These are phyloP conservation scores for Ectemnius continuus DNA, from an alignment of 2,888 invertebrate species.

Conservation along the genomic window DNA sequence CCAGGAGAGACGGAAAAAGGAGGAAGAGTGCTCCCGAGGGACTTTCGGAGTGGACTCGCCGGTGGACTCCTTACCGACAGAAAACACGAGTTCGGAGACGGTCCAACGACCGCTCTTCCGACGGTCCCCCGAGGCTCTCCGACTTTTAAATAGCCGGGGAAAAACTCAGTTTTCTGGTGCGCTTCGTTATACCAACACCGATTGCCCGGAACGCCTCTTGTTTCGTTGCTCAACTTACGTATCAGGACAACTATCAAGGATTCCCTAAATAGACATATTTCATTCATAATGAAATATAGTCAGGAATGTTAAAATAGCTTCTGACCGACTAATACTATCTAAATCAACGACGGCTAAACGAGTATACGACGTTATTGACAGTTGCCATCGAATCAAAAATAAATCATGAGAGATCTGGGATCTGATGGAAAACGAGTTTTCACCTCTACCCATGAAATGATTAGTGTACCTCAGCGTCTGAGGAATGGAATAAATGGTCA, in stretches of 20 bases:
- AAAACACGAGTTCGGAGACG: conserved; percentile 46
- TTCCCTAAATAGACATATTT: no score
- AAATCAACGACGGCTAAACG: no score
- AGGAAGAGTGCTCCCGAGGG: conserved; percentile 56
- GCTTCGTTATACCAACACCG: conserved; percentile 8
- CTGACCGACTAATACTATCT: no score
- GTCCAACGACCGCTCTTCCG: conserved; percentile 17
- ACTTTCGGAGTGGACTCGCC: conserved; percentile 48
- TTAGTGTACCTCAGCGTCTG: conserved; percentile 48
- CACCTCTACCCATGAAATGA: conserved; percentile 68
- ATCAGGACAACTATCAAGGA: no score
- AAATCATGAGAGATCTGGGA: neutral
- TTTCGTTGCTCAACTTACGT: no score
- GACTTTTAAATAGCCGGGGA: conserved; percentile 29
- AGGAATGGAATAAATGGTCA: conserved; percentile 65
- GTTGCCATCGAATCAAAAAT: no score
- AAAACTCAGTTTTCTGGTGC: conserved; percentile 35
- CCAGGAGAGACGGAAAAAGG: conserved; percentile 41
- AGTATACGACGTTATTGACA: no score
- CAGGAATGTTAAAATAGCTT: no score
- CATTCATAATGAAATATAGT: no score
- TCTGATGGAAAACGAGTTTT: conserved; percentile 38
- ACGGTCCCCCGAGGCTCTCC: conserved; percentile 16
- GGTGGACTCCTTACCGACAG: conserved; percentile 44
- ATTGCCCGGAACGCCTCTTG: neutral